Evolutionary conservation across 2,888 invertebrate genomes (phyloP), one percentile per base, ranked within the genome.

Genomic region (Stramonita haemastoma): DNA sequence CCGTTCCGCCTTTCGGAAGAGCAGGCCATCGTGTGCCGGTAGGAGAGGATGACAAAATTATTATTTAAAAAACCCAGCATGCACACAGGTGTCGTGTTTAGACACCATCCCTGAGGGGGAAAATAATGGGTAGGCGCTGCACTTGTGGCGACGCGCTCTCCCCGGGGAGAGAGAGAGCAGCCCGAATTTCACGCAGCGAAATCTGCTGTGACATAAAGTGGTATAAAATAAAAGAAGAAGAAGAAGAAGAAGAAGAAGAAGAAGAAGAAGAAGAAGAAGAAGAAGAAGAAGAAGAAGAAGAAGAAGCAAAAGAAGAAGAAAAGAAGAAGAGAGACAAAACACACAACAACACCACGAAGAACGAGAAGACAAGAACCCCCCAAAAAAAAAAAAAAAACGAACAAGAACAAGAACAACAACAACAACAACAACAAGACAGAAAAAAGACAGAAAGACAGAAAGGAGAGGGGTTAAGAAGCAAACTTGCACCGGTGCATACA

Each of bases 211-310:
- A n/a, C n/a, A n/a, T n/a, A n/a, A n/a, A n/a, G n/a, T n/a, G n/a
- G n/a, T n/a, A n/a, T n/a, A 29, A 46, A 46, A 29, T 2, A 56
- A n/a, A 11, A 60, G 32, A 83, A 81, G 15, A 60, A 26, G 70
- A 86, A n/a, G 70, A 32, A 89, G 70, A 85, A 34, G 84, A n/a
- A 85, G 84, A 70, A 32, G 34, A 66, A 85, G n/a, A 85, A 70
- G 57, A 32, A 85, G 89, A 34, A 26, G 29, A 34, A 34, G 6
- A 66, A 32, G 36, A 32, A 70, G 70, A 34, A 60, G 22, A 46
- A 70, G n/a, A 87, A 36, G 46, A 29, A 56, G 57, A 79, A 26
- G 36, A 77, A 79, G 79, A 56, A 73, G 77, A 34, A 87, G 57
- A 87, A 87, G 29, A 46, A 29, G 19, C 22, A 57, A n/a, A 77